phyloP scores from a whole-genome alignment of 2,797 vertebrate genomes.

The Myotis vivesi region DNA sequence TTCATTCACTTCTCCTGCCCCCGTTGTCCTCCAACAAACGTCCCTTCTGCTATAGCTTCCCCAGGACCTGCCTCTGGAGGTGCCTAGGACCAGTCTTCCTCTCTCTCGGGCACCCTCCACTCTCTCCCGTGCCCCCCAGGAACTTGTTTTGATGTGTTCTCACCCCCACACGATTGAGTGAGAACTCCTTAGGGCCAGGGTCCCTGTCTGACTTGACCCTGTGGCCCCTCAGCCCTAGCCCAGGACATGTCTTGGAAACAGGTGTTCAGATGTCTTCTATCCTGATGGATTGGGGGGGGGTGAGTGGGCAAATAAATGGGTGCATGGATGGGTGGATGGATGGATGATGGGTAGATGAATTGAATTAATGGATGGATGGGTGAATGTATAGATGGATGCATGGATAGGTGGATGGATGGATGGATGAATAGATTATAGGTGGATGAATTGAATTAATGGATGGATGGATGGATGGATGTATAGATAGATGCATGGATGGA shows the following conservation, averaged over 20 bases:
- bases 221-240: not conserved
- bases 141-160: not conserved
- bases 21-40: fast-evolving
- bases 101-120: not conserved
- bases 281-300: not conserved
- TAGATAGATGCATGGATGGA: not conserved
- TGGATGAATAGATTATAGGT: not conserved
- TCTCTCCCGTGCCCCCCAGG: fast-evolving
- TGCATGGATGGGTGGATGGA: no score
- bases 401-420: fast-evolving
- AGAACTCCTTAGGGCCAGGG: not conserved
- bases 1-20: not conserved
- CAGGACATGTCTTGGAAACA: not conserved
- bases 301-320: not conserved
- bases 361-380: not conserved
- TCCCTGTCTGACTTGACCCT: not conserved
- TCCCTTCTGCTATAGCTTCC: not conserved
- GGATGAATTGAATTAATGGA: not conserved
- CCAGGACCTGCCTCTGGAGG: not conserved
- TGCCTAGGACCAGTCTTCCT: not conserved
- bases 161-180: not conserved
- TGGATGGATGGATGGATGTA: not conserved
- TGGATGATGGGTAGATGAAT: not conserved
- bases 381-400: not conserved
- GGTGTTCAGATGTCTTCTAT: not conserved